Base-by-base conservation (phyloP, 2,113 vertebrate species). In the Manacus vitellinus region DNA sequence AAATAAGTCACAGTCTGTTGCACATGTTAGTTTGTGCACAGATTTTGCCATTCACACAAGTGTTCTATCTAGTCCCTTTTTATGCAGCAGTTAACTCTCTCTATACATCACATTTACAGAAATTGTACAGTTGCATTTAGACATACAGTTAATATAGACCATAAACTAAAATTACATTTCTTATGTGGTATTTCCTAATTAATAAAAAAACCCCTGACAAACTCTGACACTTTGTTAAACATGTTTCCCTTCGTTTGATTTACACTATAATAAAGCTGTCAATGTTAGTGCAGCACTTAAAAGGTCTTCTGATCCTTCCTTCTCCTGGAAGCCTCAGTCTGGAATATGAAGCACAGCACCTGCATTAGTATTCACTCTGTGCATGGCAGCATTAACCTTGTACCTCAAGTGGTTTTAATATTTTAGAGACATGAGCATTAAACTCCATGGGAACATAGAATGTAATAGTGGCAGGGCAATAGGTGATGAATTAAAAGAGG, bases 361-460 rank as follows among this genome's bases (percentile, higher is more conserved):
- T 67, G 7, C 39, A 47, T 85, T 89, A 91, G 78, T 35, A 92
- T 92, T 89, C 70, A 47, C 28, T 31, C 35, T 0, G 0, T 86
- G 65, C 22, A 35, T 18, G n/a, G 71, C 41, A 67, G 71, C 61
- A 58, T 3, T 85, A 71, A 80, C 81, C 55, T 54, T 62, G 43
- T 62, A 74, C 71, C 88, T 93, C 87, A 24, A 21, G 14, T 37
- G 79, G 52, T 46, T 92, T 96, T 89, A 95, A 44, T 78, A 80
- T 83, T 85, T 91, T 39, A 92, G 54, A 91, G 52, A 94, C 58
- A 59, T 2, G 13, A 14, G 28, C 68, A 92, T 92, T 94, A 87
- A 96, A 70, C 70, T 96, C 90, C 94, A 96, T 70, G 80, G 89
- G 95, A 96, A 96, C 95, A 51, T 4, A 56, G 59, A 14, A 41